These are phyloP conservation scores for Acrobasis repandana DNA, from an alignment of 2,888 invertebrate species.

Conservation along the genomic window DNA sequence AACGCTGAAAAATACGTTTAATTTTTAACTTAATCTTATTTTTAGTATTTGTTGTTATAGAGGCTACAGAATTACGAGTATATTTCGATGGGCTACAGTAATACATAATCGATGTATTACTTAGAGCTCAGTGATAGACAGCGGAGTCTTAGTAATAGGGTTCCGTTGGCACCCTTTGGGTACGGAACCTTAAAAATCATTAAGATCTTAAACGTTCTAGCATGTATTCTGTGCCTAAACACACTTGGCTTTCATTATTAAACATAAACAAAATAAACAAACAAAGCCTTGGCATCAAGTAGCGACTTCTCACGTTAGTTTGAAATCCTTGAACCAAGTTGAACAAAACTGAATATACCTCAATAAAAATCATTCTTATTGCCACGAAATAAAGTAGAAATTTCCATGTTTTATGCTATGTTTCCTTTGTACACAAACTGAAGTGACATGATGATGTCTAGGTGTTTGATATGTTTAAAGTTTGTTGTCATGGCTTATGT, in stretches of 20 bases:
- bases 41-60: too few species aligned
- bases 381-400: neutral
- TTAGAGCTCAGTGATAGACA: too few species aligned
- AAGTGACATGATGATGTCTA: constrained; percentile 6
- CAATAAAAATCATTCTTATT: neutral
- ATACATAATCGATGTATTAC: too few species aligned
- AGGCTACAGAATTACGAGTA: too few species aligned
- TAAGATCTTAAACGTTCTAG: too few species aligned
- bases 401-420: neutral
- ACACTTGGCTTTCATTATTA: neutral
- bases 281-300: constrained; percentile 4
- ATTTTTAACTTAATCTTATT: too few species aligned
- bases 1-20: too few species aligned
- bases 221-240: too few species aligned
- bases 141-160: too few species aligned
- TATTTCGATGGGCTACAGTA: too few species aligned
- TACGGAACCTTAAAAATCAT: too few species aligned
- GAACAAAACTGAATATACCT: neutral
- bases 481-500: neutral
- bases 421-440: constrained; percentile 6
- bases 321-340: constrained; percentile 5
- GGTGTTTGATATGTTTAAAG: neutral
- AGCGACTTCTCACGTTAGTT: constrained; percentile 5
- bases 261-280: constrained; percentile 3
- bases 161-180: too few species aligned